These are phyloP conservation scores for Homarus americanus DNA, from an alignment of 1,140 invertebrate species.

Conservation along the genomic window DNA sequence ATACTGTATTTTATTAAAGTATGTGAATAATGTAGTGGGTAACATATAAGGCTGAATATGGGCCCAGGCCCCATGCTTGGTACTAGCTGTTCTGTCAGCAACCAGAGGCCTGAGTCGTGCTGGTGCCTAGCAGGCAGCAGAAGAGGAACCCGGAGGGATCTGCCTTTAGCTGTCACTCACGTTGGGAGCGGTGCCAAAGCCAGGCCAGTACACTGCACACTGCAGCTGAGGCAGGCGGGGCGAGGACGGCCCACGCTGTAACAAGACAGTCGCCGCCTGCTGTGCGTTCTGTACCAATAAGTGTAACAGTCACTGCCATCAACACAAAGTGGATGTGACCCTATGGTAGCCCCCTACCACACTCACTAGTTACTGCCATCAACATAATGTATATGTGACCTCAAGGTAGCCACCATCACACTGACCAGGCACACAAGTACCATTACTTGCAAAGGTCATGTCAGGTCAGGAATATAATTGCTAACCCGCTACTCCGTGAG, in stretches of 20 bases:
- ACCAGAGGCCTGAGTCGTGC: not conserved
- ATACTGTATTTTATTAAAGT: not conserved
- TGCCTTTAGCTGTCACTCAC: conserved; percentile 65
- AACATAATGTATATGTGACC: not conserved
- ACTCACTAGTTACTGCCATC: not conserved
- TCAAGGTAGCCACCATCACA: no score
- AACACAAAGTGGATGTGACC: not conserved
- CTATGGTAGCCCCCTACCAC: not conserved
- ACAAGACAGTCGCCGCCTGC: conserved; percentile 46
- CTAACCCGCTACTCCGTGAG: conserved; percentile 9
- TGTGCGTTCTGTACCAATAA: conserved; percentile 31
- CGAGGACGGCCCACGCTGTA: conserved; percentile 72
- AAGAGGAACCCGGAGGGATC: conserved; percentile 25
- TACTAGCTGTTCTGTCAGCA: conserved; percentile 19
- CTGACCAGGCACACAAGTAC: conserved; percentile 14
- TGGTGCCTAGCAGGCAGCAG: conserved; percentile 36
- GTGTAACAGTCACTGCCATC: conserved; percentile 12
- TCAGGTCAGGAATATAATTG: not conserved
- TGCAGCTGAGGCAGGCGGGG: conserved; percentile 73
- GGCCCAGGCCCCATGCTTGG: conserved; percentile 44
- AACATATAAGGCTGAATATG: conserved; percentile 12
- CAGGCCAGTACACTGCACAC: conserved; percentile 74
- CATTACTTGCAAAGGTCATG: conserved; percentile 21
- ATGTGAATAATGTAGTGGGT: conserved; percentile 10
- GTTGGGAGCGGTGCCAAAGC: conserved; percentile 60